Evolutionary conservation across 2,888 invertebrate species (phyloP).

Genomic region (Hyposoter didymator): DNA sequence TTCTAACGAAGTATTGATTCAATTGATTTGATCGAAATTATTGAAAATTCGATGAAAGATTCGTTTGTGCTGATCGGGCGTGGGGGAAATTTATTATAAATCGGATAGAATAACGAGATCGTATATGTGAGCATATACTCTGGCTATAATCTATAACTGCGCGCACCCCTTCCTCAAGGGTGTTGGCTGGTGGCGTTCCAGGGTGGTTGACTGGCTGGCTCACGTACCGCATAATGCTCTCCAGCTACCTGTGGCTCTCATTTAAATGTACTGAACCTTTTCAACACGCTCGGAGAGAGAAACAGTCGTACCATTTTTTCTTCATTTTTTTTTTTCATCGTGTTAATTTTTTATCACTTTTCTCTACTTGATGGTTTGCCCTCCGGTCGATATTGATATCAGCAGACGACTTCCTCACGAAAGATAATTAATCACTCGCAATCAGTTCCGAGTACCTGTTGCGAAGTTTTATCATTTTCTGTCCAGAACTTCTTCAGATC

Average conservation of each 20-base stretch:
- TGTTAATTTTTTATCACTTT: slow-evolving; percentile 51
- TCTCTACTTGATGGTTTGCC: slow-evolving; percentile 69
- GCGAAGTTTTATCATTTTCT: slow-evolving; percentile 60
- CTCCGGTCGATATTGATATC: slow-evolving; percentile 70
- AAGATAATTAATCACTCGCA: slow-evolving; percentile 77
- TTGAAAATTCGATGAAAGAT: slow-evolving; percentile 13
- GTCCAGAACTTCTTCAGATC: slow-evolving; percentile 17
- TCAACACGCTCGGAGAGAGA: slow-evolving; percentile 62
- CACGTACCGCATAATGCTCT: slow-evolving; percentile 80
- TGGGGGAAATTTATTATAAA: slow-evolving; percentile 17
- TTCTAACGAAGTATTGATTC: neutral
- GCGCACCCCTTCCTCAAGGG: slow-evolving; percentile 74
- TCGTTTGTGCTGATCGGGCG: neutral
- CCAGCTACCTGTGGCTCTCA: slow-evolving; percentile 82
- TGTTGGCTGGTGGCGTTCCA: slow-evolving; percentile 69
- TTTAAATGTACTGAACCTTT: slow-evolving; percentile 82
- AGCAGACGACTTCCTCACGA: slow-evolving; percentile 41
- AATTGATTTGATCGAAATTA: neutral
- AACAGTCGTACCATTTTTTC: slow-evolving; percentile 50
- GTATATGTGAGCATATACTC: slow-evolving; percentile 18
- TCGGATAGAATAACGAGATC: slow-evolving; percentile 11
- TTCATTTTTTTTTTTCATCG: slow-evolving; percentile 16
- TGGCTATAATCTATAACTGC: slow-evolving; percentile 77
- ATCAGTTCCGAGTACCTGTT: slow-evolving; percentile 75
- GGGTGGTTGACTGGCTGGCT: slow-evolving; percentile 70